phyloP scores from a whole-genome alignment of 1,140 invertebrate genomes.

The Drosophila auraria region DNA sequence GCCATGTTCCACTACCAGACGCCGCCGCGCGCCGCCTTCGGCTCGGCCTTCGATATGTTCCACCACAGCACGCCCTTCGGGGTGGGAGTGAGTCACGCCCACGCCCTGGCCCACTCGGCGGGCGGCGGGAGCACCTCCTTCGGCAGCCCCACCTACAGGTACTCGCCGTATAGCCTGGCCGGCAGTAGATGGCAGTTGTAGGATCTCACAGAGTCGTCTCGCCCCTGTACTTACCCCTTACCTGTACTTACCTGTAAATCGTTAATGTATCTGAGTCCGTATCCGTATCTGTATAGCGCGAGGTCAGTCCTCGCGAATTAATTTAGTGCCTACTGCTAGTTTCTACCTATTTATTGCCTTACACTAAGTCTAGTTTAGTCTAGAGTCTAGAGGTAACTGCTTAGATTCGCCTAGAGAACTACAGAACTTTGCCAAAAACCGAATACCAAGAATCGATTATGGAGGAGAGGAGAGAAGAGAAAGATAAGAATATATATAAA shows the following conservation, averaged over 20 bases:
- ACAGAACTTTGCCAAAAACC: constrained; percentile 56
- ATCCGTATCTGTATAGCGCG: constrained; percentile 42
- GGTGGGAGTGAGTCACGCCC: constrained; percentile 63
- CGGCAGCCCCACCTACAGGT: constrained; percentile 83
- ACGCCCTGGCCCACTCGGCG: constrained; percentile 36
- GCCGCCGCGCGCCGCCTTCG: constrained; percentile 78
- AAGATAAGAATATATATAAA: constrained; percentile 66
- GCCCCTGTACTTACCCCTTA: constrained; percentile 20
- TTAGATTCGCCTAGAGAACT: constrained; percentile 50
- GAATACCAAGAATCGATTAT: constrained; percentile 50
- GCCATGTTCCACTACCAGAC: constrained; percentile 84
- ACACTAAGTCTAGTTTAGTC: constrained; percentile 74
- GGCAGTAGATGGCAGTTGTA: constrained; percentile 85
- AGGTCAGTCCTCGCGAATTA: constrained; percentile 42
- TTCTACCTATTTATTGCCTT: constrained; percentile 73
- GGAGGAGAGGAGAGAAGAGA: constrained; percentile 35
- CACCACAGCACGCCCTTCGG: constrained; percentile 84
- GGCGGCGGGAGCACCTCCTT: constrained; percentile 61
- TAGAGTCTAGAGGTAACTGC: constrained; percentile 62
- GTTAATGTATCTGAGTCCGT: constrained; percentile 42
- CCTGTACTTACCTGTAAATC: constrained; percentile 36
- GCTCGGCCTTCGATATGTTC: constrained; percentile 85
- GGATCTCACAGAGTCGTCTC: constrained; percentile 38
- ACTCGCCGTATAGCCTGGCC: constrained; percentile 80
- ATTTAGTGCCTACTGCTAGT: constrained; percentile 69